These are phyloP conservation scores for Doris montereyensis DNA, from an alignment of 2,888 invertebrate species.

Conservation along the genomic window DNA sequence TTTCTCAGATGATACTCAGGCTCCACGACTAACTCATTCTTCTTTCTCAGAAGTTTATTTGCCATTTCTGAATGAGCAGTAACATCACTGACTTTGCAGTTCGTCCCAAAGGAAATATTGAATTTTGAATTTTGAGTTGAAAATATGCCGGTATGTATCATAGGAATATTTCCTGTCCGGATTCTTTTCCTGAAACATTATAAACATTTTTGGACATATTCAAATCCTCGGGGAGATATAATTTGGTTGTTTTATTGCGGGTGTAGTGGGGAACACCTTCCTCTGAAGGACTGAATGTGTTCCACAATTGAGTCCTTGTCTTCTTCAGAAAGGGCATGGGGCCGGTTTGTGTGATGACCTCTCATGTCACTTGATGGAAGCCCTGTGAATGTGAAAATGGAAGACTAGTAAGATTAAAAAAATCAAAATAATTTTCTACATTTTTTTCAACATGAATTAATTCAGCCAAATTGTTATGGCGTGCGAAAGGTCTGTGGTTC, in stretches of 20 bases:
- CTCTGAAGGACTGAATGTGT: not conserved
- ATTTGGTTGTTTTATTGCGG: not conserved
- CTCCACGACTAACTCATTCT: not conserved
- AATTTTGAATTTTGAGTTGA: not conserved
- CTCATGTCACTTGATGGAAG: not conserved
- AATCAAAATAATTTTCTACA: no score
- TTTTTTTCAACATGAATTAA: no score
- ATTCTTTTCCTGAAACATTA: not conserved
- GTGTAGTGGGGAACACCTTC: not conserved
- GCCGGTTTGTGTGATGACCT: not conserved
- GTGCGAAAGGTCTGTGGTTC: no score
- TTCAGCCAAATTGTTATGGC: no score
- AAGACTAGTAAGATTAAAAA: no score
- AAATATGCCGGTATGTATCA: not conserved
- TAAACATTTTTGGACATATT: not conserved
- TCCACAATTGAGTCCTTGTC: not conserved
- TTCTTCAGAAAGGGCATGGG: not conserved
- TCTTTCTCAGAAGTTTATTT: no score
- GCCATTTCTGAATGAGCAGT: no score
- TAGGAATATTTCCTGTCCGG: not conserved
- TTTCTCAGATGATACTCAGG: not conserved
- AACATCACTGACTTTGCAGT: no score
- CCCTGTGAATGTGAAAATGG: not conserved
- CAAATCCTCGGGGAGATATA: not conserved
- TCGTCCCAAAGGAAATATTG: no score